Evolutionary conservation across 2,888 invertebrate species (phyloP).

Genomic region (Ophioninae sp.): DNA sequence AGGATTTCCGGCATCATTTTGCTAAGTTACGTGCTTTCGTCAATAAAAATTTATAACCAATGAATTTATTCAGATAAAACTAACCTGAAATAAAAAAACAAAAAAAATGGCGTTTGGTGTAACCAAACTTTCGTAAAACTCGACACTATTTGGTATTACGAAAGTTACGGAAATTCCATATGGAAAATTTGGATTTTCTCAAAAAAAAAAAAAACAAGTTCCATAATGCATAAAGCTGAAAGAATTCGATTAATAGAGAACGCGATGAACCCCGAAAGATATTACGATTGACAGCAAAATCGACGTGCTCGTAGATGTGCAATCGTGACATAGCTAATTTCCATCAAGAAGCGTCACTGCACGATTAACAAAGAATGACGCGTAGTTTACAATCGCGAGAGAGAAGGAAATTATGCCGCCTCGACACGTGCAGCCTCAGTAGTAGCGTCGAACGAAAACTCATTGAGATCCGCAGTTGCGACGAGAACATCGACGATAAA

Average conservation of each 20-base stretch:
- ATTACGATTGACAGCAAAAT: background rate
- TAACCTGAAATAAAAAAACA: background rate
- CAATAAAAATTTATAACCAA: no score
- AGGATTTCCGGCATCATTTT: no score
- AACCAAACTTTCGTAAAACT: no score
- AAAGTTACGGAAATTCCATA: background rate
- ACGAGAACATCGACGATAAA: no score
- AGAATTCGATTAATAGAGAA: background rate
- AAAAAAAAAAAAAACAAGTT: background rate
- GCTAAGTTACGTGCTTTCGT: no score
- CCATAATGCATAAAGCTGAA: background rate
- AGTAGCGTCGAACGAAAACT: background rate
- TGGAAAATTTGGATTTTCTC: background rate
- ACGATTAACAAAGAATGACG: no score
- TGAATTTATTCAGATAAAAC: no score
- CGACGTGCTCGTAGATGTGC: background rate
- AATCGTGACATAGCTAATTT: background rate
- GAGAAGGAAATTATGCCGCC: background rate
- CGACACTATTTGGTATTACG: no score
- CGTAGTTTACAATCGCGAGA: background rate
- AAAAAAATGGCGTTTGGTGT: no score
- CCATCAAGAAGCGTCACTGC: background rate
- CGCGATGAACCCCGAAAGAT: background rate
- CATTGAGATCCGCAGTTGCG: no score
- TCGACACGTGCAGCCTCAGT: background rate